Base-by-base conservation (phyloP, 2,113 vertebrate species). In the Lampris megalopsis region DNA sequence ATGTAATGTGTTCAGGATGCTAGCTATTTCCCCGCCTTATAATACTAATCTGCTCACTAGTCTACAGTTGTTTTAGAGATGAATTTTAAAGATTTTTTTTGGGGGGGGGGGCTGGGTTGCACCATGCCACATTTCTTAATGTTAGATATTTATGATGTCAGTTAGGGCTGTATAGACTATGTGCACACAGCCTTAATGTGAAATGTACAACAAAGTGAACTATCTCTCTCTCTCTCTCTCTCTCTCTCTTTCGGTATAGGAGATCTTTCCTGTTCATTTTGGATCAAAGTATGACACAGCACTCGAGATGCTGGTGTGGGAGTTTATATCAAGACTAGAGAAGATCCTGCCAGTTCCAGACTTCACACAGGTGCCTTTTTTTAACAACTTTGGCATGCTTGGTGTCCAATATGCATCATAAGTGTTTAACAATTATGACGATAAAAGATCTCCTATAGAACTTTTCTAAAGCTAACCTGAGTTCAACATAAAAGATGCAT, bases 271-370 rank as follows among this genome's bases (percentile, higher is more conserved):
- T 1, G 78, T 87, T 0, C 92, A 96, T 36, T 97, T 96, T 70
- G 96, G 96, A 1, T 86, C 94, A 13, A 73, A 85, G 24, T 97
- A 95, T 7, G 72, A 96, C 1, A 79, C 68, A 0, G 94, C 93
- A 0, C 88, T 96, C 5, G 95, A 96, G 88, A 94, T 94, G 75
- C 89, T 96, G 38, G 90, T 96, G 74, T 95, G 94, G 86, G 95
- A 96, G 78, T 96, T 95, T n/a, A 79, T 96, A 68, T 93, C 88
- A 24, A 86, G 93, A 35, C 86, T 97, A 79, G 95, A 96, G 43
- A 88, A 91, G 75, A 86, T 94, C 35, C 80, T 95, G 67, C 92
- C 93, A 1, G 78, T 88, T 49, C 94, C 93, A 41, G 92, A 94
- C 77, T 92, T 94, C 67, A 91, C 90, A 50, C 92, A 95, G 92